Percentiles rank a stretch among this genome's conserved stretches.
Conservation (phyloP, 2,888 invertebrate species). For the Marasmarcha lunaedactyla region DNA sequence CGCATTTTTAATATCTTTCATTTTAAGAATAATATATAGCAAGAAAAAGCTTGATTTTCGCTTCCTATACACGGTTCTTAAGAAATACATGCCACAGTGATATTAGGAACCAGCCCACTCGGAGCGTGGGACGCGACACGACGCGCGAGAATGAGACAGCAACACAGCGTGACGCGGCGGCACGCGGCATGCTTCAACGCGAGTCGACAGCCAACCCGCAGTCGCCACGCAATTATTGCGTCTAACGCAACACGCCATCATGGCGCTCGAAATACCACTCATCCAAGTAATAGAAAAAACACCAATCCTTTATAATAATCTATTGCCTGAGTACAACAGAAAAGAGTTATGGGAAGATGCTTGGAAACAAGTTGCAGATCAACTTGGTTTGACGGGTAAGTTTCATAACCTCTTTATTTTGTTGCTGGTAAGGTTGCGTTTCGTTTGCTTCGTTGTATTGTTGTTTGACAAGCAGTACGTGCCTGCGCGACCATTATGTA, state of each 20-base stretch:
- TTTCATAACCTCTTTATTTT: neutral
- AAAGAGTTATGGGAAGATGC: constrained; percentile 27
- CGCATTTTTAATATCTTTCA: too few relatives aligned
- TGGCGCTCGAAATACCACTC: constrained; percentile 25
- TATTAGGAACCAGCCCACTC: too few relatives aligned
- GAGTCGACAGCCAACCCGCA: constrained; percentile 20
- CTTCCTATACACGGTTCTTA: too few relatives aligned
- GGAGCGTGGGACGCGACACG: too few relatives aligned
- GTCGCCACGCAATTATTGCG: constrained; percentile 16
- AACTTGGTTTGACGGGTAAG: constrained; percentile 23
- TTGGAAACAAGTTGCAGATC: constrained; percentile 23
- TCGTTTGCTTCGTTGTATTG: neutral
- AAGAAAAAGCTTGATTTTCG: too few relatives aligned
- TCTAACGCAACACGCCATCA: constrained; percentile 12
- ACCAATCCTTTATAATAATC: constrained; percentile 25
- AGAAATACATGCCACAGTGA: too few relatives aligned
- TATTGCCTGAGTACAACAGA: constrained; percentile 25
- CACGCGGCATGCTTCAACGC: constrained; percentile 17
- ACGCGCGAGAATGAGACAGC: constrained; percentile 11
- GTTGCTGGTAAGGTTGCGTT: neutral
- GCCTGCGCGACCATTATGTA: neutral
- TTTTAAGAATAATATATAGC: too few relatives aligned
- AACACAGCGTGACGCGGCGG: constrained; percentile 20
- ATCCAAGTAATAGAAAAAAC: constrained; percentile 25
- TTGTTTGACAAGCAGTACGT: neutral